Percentiles rank a stretch among this genome's conserved stretches.
Conservation (phyloP, 2,888 invertebrate species). For the Lysandra coridon region DNA sequence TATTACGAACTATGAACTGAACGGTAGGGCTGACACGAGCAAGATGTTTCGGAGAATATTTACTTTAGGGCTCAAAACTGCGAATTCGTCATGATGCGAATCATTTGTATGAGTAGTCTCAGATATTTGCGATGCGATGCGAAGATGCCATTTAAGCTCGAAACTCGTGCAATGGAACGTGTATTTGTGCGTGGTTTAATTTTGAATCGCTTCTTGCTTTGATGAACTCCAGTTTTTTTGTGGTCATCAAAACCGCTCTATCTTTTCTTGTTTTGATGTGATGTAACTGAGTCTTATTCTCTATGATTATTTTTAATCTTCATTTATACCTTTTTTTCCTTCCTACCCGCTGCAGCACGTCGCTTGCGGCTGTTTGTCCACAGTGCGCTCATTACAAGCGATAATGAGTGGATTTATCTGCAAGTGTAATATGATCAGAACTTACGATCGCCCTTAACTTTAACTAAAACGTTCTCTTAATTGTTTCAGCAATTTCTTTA, state of each 20-base stretch:
- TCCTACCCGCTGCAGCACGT: conserved; percentile 35
- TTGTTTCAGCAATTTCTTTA: neutral
- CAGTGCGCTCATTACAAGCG: conserved; percentile 56
- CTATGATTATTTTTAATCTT: neutral
- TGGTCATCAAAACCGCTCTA: neutral
- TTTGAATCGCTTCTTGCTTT: no score
- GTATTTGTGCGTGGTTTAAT: no score
- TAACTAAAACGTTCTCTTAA: neutral
- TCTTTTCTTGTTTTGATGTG: neutral
- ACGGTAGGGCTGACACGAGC: neutral
- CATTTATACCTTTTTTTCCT: neutral
- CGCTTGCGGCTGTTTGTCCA: conserved; percentile 40
- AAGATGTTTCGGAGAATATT: neutral
- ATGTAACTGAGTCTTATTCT: neutral
- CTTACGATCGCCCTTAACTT: conserved; percentile 35
- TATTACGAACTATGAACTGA: conserved; percentile 7
- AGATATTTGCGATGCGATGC: no score
- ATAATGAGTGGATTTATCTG: conserved; percentile 60
- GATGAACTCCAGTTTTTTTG: no score
- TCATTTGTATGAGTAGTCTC: no score
- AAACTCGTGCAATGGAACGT: neutral
- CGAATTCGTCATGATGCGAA: no score
- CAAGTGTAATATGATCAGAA: conserved; percentile 55
- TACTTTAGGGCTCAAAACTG: neutral
- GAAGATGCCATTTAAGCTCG: neutral